phyloP scores from a whole-genome alignment of 2,113 vertebrate genomes.

The Lontra canadensis region DNA sequence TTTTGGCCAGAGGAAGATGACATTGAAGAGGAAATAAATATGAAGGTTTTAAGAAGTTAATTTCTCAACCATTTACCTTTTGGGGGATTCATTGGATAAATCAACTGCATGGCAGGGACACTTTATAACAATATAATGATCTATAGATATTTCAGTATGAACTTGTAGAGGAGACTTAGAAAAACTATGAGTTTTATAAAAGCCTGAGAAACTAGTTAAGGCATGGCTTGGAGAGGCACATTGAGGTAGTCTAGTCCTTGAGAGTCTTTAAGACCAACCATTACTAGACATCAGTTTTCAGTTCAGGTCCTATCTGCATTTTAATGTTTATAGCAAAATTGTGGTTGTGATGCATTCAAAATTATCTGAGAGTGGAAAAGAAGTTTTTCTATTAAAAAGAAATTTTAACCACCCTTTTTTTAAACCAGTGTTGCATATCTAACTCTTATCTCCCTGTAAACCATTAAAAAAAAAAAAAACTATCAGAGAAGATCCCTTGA shows the following conservation, averaged over 20 bases:
- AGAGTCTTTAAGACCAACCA: background rate
- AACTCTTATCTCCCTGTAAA: background rate
- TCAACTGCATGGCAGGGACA: background rate
- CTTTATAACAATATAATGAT: background rate
- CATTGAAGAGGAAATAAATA: background rate
- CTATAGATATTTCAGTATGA: slow-evolving; percentile 14
- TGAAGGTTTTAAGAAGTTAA: slow-evolving; percentile 14
- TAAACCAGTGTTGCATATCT: background rate
- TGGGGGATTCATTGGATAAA: slow-evolving; percentile 44
- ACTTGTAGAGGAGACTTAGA: background rate
- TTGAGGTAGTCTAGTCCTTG: background rate
- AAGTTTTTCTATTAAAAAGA: background rate
- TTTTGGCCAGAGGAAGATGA: background rate
- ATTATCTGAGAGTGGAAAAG: background rate
- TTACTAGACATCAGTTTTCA: background rate
- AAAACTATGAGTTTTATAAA: slow-evolving; percentile 11
- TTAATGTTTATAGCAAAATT: background rate
- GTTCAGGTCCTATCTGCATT: background rate
- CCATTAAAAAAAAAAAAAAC: background rate
- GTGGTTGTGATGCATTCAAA: background rate
- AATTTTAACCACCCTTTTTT: background rate
- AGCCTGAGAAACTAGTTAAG: background rate
- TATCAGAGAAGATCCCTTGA: background rate
- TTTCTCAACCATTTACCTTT: background rate
- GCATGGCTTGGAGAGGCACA: background rate